These are phyloP conservation scores for Heterotilapia buettikoferi DNA, from an alignment of 2,113 vertebrate species.

Conservation along the genomic window DNA sequence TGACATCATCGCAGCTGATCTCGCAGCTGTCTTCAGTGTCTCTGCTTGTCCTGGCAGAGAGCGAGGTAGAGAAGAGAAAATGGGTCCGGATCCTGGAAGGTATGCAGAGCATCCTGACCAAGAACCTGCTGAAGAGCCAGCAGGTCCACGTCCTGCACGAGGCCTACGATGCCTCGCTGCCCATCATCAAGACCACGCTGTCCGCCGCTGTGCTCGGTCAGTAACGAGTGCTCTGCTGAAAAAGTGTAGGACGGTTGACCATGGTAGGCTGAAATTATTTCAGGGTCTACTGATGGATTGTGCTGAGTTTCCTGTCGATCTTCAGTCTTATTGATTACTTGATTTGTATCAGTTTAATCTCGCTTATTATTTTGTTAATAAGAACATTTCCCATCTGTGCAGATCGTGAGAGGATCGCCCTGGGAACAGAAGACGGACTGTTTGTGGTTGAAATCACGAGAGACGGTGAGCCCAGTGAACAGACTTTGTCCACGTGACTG, in stretches of 20 bases:
- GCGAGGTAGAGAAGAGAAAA: constrained; percentile 89
- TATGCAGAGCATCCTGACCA: constrained; percentile 85
- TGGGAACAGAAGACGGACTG: constrained; percentile 93
- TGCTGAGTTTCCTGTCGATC: not conserved
- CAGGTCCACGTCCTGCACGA: constrained; percentile 86
- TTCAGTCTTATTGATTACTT: not conserved
- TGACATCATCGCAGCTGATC: constrained; percentile 86
- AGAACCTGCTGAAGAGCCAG: constrained; percentile 84
- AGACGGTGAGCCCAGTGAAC: constrained; percentile 77
- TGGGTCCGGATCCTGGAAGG: constrained; percentile 96
- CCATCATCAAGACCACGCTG: constrained; percentile 86
- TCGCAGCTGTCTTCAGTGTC: constrained; percentile 82
- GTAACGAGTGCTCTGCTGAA: not conserved
- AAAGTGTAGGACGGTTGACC: not conserved
- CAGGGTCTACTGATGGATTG: not conserved
- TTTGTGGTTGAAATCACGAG: constrained; percentile 93
- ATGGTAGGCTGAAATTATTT: not conserved
- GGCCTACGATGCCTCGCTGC: constrained; percentile 91
- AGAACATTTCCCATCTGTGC: not conserved
- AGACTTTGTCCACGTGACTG: not conserved
- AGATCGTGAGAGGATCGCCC: constrained; percentile 90
- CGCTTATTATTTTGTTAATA: not conserved
- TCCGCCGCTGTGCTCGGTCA: constrained; percentile 86
- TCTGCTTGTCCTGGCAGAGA: constrained; percentile 90
- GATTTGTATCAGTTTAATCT: not conserved